Evolutionary conservation across 2,113 vertebrate genomes (phyloP).

Genomic region (Rhinoderma darwinii): DNA sequence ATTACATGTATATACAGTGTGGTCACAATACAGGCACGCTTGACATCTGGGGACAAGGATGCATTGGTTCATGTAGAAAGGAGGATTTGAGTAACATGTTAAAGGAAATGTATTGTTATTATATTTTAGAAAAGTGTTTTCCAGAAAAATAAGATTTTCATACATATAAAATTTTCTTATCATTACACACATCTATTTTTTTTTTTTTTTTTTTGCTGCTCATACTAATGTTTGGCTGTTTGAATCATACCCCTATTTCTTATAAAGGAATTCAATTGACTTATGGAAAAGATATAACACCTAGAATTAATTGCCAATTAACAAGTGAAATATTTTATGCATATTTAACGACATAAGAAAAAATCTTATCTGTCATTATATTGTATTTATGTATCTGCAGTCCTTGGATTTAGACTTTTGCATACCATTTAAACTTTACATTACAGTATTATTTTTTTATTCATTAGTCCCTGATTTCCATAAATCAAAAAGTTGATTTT

Average conservation of each 20-base stretch:
- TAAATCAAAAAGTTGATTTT: background rate
- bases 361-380: slow-evolving; percentile 78
- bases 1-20: no score
- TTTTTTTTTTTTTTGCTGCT: slow-evolving; percentile 84
- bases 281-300: slow-evolving; percentile 74
- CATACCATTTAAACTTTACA: slow-evolving; percentile 84
- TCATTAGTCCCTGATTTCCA: slow-evolving; percentile 81
- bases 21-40: no score
- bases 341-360: slow-evolving; percentile 80
- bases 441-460: slow-evolving; percentile 80
- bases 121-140: background rate
- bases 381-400: slow-evolving; percentile 84
- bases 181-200: slow-evolving; percentile 72
- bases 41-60: background rate
- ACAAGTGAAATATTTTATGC: slow-evolving; percentile 88
- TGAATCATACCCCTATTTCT: slow-evolving; percentile 83
- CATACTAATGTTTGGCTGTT: slow-evolving; percentile 81
- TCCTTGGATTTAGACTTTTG: slow-evolving; percentile 82
- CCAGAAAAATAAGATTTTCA: background rate
- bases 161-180: background rate
- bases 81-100: background rate
- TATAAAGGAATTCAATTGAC: slow-evolving; percentile 83
- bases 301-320: slow-evolving; percentile 89
- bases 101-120: background rate
- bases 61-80: background rate